Base-by-base conservation (phyloP, 1,140 invertebrate species). In the Hypsibius dujardini region DNA sequence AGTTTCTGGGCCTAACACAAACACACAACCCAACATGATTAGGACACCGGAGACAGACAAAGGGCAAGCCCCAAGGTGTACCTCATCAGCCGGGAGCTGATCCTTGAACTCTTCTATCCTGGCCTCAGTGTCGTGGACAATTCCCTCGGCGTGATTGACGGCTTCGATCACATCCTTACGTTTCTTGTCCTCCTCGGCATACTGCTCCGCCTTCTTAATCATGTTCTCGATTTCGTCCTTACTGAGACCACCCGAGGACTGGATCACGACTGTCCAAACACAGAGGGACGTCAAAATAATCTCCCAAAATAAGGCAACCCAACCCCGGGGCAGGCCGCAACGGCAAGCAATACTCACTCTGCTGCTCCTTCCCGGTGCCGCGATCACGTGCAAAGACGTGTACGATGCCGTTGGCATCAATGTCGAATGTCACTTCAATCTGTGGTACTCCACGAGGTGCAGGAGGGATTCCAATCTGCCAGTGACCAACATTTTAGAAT, bases 221-320 rank as follows among this genome's bases (percentile, higher is more conserved):
- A 99, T 99, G 79, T 99, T 98, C 83, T 99, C 96, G 77, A 99
- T 99, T 81, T 99, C 95, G 79, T 98, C 95, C 80, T 99, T 98
- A 78, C 90, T 96, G 14, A 99, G 82, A 75, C 96, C 96, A 78
- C 96, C 95, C 69, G 92, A 96, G 0, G 95, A 98, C 79, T 98
- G 95, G 79, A 99, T 98, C 1, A 98, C 90, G 83, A 99, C 90
- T 93, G 80, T n/a, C 81, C 82, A 28, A 28, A 28, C 28, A 28
- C 28, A 28, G 28, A 28, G 28, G 28, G 28, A 28, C 28, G 28
- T 28, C 28, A 28, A 28, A 28, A 28, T 28, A 28, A 28, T 28
- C 28, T 28, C 28, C 28, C 28, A 28, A 28, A 28, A 28, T 28
- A 28, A 28, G 28, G 28, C 28, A 28, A 28, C 28, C 28, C 28